A percentile compares a stretch with the other conserved stretches of the same genome.
Conservation (phyloP, 2,113 vertebrate species). For the Pseudorhombus dupliciocellatus region DNA sequence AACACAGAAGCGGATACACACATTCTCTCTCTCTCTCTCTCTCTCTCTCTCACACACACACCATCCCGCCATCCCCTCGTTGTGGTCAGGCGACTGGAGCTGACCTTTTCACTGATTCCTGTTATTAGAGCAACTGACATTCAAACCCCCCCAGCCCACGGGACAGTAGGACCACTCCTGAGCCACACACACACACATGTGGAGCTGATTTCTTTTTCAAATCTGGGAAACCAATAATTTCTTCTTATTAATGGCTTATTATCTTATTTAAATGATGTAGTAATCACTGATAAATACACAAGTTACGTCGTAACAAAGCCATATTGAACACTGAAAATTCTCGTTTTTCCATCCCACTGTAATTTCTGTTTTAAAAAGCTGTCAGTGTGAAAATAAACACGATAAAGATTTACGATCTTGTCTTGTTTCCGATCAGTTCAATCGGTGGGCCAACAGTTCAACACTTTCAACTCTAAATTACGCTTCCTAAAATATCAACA, state of each 20-base stretch:
- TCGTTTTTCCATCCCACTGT: slow-evolving; percentile 2
- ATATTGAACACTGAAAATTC: too few species aligned
- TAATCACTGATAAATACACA: neutral
- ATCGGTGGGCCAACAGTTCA: slow-evolving; percentile 3
- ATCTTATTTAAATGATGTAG: neutral
- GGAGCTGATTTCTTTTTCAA: neutral
- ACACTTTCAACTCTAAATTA: slow-evolving; percentile 9
- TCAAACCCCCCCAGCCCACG: slow-evolving; percentile 78
- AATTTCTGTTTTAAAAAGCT: neutral
- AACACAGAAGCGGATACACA: slow-evolving; percentile 29
- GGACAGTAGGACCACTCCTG: slow-evolving; percentile 68
- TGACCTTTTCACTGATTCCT: slow-evolving; percentile 84
- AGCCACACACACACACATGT: slow-evolving; percentile 30
- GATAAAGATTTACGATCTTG: neutral
- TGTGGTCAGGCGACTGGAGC: slow-evolving; percentile 76
- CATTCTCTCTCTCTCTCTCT: neutral
- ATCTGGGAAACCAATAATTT: neutral
- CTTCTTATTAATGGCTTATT: neutral
- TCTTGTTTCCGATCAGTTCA: neutral
- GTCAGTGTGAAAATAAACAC: slow-evolving; percentile 2
- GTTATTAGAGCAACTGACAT: slow-evolving; percentile 86
- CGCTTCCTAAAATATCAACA: neutral
- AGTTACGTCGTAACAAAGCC: too few species aligned
- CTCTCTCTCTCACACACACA: slow-evolving; percentile 8
- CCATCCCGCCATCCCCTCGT: slow-evolving; percentile 33